Evolutionary conservation across 1,140 invertebrate species (phyloP).

Genomic region (Homalodisca vitripennis): DNA sequence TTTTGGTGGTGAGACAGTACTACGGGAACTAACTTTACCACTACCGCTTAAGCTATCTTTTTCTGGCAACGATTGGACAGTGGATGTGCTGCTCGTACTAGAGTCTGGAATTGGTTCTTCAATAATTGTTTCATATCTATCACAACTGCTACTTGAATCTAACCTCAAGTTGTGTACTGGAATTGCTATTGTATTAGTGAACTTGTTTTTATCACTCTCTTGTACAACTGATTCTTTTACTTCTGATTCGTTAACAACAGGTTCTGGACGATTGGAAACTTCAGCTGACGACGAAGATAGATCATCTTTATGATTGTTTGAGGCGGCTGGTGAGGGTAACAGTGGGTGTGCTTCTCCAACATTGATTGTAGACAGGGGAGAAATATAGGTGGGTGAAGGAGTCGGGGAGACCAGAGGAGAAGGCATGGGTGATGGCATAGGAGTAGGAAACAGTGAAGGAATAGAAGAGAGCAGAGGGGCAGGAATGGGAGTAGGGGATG

Average conservation of each 20-base stretch:
- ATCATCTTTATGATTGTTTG: background rate
- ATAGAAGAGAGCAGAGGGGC: constrained; percentile 20
- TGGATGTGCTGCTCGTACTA: too few relatives aligned
- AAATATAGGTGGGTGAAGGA: background rate
- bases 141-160: too few relatives aligned
- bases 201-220: too few relatives aligned
- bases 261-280: background rate
- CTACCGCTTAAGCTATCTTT: too few relatives aligned
- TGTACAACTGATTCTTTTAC: background rate
- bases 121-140: too few relatives aligned
- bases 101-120: too few relatives aligned
- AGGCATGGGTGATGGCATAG: constrained; percentile 22
- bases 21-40: background rate
- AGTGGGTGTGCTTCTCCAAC: constrained; percentile 2
- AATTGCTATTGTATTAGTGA: too few relatives aligned
- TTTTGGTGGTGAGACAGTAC: constrained; percentile 9
- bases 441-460: constrained; percentile 19
- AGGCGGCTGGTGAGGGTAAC: background rate
- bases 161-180: too few relatives aligned
- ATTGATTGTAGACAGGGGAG: constrained; percentile 14
- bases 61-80: too few relatives aligned
- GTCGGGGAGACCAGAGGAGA: background rate
- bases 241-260: background rate
- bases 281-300: background rate
- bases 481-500: constrained; percentile 10